These are phyloP conservation scores for Drosophila parthenogenetica DNA, from an alignment of 2,888 invertebrate genomes.

Conservation along the genomic window DNA sequence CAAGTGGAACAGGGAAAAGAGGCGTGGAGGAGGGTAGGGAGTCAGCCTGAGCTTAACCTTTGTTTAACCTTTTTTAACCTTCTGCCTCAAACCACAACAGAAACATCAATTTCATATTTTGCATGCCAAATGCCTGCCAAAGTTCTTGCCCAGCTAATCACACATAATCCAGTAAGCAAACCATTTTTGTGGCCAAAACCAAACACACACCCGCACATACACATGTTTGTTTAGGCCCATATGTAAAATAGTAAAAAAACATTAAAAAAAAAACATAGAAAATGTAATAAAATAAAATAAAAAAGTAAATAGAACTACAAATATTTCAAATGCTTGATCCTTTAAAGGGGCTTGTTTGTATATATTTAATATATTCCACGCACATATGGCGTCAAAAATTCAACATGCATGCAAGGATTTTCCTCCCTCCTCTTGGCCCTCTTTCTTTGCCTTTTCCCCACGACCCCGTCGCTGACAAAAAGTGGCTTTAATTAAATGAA, in stretches of 20 bases:
- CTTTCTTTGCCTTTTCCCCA: not conserved
- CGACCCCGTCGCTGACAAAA: not conserved
- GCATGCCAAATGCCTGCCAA: constrained; percentile 33
- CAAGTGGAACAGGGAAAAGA: not conserved
- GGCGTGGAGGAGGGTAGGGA: not conserved
- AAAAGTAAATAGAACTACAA: constrained; percentile 38
- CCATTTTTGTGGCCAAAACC: constrained; percentile 48
- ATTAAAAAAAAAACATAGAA: constrained; percentile 7
- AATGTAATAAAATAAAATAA: constrained; percentile 6
- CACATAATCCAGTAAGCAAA: constrained; percentile 56
- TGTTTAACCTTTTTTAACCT: constrained; percentile 68
- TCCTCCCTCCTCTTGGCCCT: not conserved
- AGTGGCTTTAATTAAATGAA: constrained; percentile 78
- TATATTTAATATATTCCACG: constrained; percentile 76
- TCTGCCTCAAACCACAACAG: not conserved
- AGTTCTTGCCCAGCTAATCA: constrained; percentile 46
- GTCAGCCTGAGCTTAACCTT: constrained; percentile 66
- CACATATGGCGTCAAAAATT: constrained; percentile 78
- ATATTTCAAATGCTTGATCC: constrained; percentile 47
- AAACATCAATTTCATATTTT: constrained; percentile 56
- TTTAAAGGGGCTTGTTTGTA: constrained; percentile 62
- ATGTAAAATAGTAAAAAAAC: constrained; percentile 1
- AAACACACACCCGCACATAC: constrained; percentile 8
- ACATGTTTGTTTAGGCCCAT: constrained; percentile 61
- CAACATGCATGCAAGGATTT: constrained; percentile 52